Conservation (phyloP, 2,797 vertebrate genomes). For the Limnodromus scolopaceus region DNA sequence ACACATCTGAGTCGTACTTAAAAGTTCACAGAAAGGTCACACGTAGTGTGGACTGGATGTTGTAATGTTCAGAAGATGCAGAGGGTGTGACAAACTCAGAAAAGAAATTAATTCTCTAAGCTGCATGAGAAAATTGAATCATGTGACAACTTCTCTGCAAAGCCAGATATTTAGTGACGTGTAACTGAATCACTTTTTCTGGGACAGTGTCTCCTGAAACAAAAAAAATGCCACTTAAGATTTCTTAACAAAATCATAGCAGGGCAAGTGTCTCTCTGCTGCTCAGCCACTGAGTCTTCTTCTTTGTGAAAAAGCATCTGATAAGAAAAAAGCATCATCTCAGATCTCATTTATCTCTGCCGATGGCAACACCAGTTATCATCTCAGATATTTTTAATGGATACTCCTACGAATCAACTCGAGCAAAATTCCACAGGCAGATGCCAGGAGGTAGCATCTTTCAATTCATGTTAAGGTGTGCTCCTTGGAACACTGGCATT, state of each 20-base stretch:
- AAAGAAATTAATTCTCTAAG: neutral
- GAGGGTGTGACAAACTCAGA: neutral
- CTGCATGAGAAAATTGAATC: neutral
- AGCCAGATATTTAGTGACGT: neutral
- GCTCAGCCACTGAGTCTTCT: neutral
- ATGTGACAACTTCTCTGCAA: neutral
- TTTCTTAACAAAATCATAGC: neutral
- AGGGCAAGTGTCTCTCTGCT: neutral
- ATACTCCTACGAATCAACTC: neutral
- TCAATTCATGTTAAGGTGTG: neutral
- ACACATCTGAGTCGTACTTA: neutral
- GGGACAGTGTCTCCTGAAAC: neutral
- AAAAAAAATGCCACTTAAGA: neutral
- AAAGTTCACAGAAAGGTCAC: neutral
- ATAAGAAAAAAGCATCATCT: neutral
- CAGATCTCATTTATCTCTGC: neutral
- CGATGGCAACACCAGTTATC: neutral
- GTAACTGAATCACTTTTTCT: neutral
- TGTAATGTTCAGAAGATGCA: neutral
- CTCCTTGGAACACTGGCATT: neutral
- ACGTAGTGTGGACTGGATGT: accelerated
- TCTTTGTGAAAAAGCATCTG: neutral
- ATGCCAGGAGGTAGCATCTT: neutral
- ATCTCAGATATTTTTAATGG: neutral
- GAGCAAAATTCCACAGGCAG: neutral